Evolutionary conservation across 2,113 vertebrate genomes (phyloP).

Genomic region (Clarias macrocephalus): DNA sequence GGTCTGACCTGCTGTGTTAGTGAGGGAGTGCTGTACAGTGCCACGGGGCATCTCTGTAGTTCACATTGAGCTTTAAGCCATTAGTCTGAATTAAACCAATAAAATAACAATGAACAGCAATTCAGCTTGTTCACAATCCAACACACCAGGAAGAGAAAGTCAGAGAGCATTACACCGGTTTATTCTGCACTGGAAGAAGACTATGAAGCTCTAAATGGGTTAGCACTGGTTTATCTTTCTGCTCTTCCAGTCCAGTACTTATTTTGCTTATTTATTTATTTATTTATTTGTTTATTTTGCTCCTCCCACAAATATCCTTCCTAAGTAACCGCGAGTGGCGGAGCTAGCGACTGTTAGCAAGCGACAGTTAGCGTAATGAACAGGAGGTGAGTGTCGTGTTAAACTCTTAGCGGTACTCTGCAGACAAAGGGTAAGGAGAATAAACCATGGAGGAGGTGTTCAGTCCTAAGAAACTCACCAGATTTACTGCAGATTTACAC

Average conservation of each 20-base stretch:
- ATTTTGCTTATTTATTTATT: no score
- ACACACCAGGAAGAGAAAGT: not conserved
- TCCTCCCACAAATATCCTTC: no score
- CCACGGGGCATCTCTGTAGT: not conserved
- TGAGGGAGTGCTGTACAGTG: not conserved
- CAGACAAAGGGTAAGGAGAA: no score
- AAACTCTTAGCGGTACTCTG: no score
- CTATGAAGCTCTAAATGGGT: not conserved
- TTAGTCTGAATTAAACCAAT: conserved; percentile 16
- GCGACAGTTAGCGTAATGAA: no score
- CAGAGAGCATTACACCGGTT: not conserved
- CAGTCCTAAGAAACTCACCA: no score
- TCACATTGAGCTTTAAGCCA: conserved; percentile 6
- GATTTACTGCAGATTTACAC: no score
- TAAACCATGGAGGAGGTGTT: no score
- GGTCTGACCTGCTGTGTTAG: not conserved
- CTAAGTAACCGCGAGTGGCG: no score
- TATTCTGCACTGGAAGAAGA: not conserved
- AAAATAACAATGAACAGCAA: not conserved
- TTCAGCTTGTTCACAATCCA: not conserved
- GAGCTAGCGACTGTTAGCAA: no score
- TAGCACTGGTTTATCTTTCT: not conserved
- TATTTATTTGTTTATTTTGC: no score
- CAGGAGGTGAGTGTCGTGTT: no score
- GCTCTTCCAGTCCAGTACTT: not conserved